Conservation (phyloP, 2,888 invertebrate species). For the Metalampra italica region DNA sequence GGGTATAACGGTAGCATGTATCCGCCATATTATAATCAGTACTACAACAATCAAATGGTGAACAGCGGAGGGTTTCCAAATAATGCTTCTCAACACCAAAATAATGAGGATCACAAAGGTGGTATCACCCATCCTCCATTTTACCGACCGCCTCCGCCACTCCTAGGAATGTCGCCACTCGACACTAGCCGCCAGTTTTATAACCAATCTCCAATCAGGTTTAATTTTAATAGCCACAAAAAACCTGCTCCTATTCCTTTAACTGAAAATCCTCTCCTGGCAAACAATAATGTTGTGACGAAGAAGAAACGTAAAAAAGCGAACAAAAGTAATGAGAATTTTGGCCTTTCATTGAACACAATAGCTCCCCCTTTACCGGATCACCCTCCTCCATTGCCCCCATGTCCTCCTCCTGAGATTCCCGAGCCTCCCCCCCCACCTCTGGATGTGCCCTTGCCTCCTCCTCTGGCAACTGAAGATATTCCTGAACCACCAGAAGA, state of each 20-base stretch:
- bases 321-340: slow-evolving; percentile 79
- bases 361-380: slow-evolving; percentile 76
- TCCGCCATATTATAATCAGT: slow-evolving; percentile 72
- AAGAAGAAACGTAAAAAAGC: slow-evolving; percentile 87
- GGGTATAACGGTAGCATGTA: slow-evolving; percentile 63
- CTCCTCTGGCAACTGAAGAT: slow-evolving; percentile 64
- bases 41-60: slow-evolving; percentile 61
- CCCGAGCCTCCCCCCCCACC: slow-evolving; percentile 53
- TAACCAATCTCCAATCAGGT: slow-evolving; percentile 67
- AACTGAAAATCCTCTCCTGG: slow-evolving; percentile 62
- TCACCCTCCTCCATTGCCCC: slow-evolving; percentile 74
- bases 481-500: slow-evolving; percentile 59
- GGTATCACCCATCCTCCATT: slow-evolving; percentile 49
- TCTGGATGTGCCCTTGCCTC: slow-evolving; percentile 61
- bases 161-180: slow-evolving; percentile 67
- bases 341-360: slow-evolving; percentile 45
- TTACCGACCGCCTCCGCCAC: slow-evolving; percentile 49
- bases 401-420: slow-evolving; percentile 69
- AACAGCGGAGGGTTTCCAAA: slow-evolving; percentile 41
- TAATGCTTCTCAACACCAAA: slow-evolving; percentile 50
- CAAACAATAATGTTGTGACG: slow-evolving; percentile 63
- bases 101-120: slow-evolving; percentile 43
- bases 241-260: slow-evolving; percentile 58
- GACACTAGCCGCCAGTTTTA: slow-evolving; percentile 64
- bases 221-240: slow-evolving; percentile 62